Conservation (phyloP, 2,113 vertebrate genomes). For the Sprattus sprattus region DNA sequence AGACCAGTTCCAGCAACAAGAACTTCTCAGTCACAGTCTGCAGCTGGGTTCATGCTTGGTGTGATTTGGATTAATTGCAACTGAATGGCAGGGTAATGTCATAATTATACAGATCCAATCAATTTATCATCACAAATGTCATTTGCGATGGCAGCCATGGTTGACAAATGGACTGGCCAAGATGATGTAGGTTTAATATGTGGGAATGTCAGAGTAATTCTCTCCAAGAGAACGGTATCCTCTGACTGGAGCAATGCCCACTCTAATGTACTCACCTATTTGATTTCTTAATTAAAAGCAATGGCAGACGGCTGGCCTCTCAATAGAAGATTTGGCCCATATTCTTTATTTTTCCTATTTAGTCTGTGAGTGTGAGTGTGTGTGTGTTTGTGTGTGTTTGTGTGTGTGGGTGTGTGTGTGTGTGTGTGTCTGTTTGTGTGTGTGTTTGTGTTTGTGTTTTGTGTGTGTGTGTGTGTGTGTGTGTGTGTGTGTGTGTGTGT, state of each 20-base stretch:
- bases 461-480: not conserved
- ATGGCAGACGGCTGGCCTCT: not conserved
- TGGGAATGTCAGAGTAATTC: not conserved
- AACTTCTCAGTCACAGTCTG: not conserved
- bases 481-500: not conserved
- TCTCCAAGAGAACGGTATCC: not conserved
- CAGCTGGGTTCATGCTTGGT: not conserved
- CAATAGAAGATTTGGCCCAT: not conserved
- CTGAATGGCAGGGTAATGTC: constrained; percentile 16
- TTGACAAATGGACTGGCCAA: not conserved
- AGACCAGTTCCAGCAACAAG: not conserved
- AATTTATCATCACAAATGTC: constrained; percentile 21
- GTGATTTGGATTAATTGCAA: constrained; percentile 23
- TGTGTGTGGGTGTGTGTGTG: no score
- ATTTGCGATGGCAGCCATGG: not conserved
- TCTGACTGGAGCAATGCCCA: not conserved
- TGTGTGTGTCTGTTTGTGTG: not conserved
- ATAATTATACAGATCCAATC: constrained; percentile 28
- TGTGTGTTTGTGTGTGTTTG: not conserved
- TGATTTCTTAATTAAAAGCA: not conserved
- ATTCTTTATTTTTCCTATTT: not conserved
- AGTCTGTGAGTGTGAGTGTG: not conserved
- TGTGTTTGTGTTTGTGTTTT: no score
- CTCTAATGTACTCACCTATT: not conserved
- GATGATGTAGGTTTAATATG: not conserved